Conservation (phyloP, 1,140 invertebrate genomes). For the honey bee (Apis mellifera) region Amel_HAv3.1 CM009941.2:2406001-2406500, state of each 20-base stretch:
- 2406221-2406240: slow-evolving; percentile 55
- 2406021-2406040: slow-evolving; percentile 50
- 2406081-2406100: slow-evolving; percentile 52
- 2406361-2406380: slow-evolving; percentile 72
- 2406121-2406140: slow-evolving; percentile 75
- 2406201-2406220: slow-evolving; percentile 40
- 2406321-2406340: slow-evolving; percentile 44
- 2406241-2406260: slow-evolving; percentile 46
- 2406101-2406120: slow-evolving; percentile 66
- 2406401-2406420: slow-evolving; percentile 49
- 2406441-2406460: slow-evolving; percentile 64
- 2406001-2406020: slow-evolving; percentile 64
- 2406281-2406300: slow-evolving; percentile 60
- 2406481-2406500: slow-evolving; percentile 73
- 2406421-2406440: slow-evolving; percentile 58
- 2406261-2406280: slow-evolving; percentile 53
- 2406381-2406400: slow-evolving; percentile 49
- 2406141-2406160: slow-evolving; percentile 74
- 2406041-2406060: slow-evolving; percentile 23
- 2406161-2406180: slow-evolving; percentile 63
- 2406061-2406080: slow-evolving; percentile 13
- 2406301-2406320: slow-evolving; percentile 62
- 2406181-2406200: slow-evolving; percentile 67
- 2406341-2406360: slow-evolving; percentile 68
- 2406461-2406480: slow-evolving; percentile 71